phyloP scores from a whole-genome alignment of 2,888 invertebrate genomes.

The Eueremaeus valkanovi region DNA sequence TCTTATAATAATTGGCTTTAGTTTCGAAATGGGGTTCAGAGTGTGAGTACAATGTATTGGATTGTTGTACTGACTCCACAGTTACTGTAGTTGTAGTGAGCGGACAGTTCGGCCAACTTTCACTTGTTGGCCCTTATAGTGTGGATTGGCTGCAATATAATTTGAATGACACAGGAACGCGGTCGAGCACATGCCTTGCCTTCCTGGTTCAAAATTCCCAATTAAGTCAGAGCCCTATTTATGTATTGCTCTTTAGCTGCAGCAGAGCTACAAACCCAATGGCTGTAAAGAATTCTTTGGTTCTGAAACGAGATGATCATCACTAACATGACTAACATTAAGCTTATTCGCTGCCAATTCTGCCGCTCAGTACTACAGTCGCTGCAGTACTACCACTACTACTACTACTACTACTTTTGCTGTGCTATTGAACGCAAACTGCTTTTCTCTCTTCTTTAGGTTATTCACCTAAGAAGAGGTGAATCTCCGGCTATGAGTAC shows the following conservation, averaged over 20 bases:
- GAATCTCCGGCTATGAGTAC: constrained; percentile 24
- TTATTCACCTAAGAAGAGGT: constrained; percentile 9
- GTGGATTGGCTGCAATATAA: neutral
- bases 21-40: no score
- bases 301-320: neutral
- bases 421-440: constrained; percentile 22
- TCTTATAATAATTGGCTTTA: neutral
- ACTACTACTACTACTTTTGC: no score
- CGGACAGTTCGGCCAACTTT: neutral
- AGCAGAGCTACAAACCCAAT: constrained; percentile 10
- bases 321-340: constrained; percentile 2
- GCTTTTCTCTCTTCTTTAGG: neutral
- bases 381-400: neutral
- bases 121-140: neutral
- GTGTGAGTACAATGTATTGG: no score
- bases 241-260: no score
- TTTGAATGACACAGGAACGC: neutral
- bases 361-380: no score
- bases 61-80: no score
- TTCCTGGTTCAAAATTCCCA: constrained; percentile 15
- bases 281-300: constrained; percentile 2
- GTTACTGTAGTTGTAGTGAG: no score
- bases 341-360: neutral
- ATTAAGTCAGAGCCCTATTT: constrained; percentile 22
- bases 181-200: neutral